phyloP scores from a whole-genome alignment of 2,113 vertebrate genomes.

The Chaetodon trifascialis region DNA sequence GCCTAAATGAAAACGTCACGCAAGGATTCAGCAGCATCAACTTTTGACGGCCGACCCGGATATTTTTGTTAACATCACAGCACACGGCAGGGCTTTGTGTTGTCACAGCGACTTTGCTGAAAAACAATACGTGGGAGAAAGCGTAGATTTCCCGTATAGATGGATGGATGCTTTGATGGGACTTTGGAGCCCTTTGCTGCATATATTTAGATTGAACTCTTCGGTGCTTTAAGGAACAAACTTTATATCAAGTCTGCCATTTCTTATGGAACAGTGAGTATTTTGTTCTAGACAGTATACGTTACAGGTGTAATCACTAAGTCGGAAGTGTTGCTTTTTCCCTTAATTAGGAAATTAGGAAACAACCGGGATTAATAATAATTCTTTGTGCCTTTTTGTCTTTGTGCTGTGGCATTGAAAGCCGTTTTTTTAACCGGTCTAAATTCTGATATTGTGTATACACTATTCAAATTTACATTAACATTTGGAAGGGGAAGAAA shows the following conservation, averaged over 20 bases:
- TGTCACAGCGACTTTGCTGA: slow-evolving; percentile 6
- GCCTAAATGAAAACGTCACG: slow-evolving; percentile 43
- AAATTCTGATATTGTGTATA: no score
- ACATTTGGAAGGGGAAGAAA: background rate
- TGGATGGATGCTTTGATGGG: background rate
- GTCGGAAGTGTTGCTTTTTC: background rate
- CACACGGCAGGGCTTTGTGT: slow-evolving; percentile 15
- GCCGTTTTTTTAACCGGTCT: no score
- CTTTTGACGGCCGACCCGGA: slow-evolving; percentile 22
- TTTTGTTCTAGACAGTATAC: background rate
- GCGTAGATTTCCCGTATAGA: background rate
- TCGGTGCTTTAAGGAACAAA: background rate
- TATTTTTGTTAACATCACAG: slow-evolving; percentile 25
- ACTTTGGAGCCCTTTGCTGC: background rate
- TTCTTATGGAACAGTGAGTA: background rate
- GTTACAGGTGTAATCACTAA: background rate
- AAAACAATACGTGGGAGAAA: slow-evolving; percentile 1
- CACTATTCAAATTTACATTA: no score
- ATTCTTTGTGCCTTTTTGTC: no score
- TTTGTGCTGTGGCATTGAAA: no score
- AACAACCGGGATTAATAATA: no score
- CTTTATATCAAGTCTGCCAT: background rate
- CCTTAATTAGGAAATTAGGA: no score
- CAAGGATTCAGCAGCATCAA: slow-evolving; percentile 7
- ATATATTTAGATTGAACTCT: background rate